Percentiles rank a stretch among this genome's conserved stretches.
Evolutionary conservation across 2,797 vertebrate genomes (phyloP).

Genomic region (Ciconia nigra): DNA sequence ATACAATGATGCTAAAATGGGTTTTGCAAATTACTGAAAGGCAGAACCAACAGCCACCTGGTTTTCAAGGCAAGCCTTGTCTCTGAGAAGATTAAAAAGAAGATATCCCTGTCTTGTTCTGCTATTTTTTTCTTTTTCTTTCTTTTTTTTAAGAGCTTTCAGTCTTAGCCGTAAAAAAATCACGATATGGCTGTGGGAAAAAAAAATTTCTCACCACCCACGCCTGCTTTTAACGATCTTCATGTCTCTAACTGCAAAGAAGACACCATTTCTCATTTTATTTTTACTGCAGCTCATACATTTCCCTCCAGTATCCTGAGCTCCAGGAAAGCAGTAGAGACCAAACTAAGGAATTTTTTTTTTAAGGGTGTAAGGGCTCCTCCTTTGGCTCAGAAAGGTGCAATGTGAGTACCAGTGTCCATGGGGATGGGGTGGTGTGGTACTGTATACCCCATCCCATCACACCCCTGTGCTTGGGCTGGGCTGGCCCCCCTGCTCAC

Average conservation of each 20-base stretch:
- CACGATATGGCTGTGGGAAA: background rate
- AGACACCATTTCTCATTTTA: background rate
- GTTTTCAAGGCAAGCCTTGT: background rate
- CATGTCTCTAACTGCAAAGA: background rate
- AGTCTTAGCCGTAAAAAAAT: background rate
- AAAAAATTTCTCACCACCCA: background rate
- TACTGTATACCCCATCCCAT: too few relatives aligned
- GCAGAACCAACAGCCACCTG: background rate
- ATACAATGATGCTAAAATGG: background rate
- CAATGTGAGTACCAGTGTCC: rapidly evolving
- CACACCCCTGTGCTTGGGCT: background rate
- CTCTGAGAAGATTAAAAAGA: background rate
- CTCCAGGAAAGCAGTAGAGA: background rate
- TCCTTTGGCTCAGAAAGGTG: background rate
- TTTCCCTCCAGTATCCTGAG: background rate
- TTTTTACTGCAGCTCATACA: background rate
- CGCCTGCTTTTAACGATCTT: background rate
- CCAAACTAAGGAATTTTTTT: background rate
- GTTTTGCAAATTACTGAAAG: constrained; percentile 15
- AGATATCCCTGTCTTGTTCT: background rate
- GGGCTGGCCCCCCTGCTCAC: background rate
- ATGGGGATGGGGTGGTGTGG: too few relatives aligned
- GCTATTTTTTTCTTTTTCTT: background rate
- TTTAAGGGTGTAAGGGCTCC: background rate
- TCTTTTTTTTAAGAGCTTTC: background rate